These are phyloP conservation scores for Neofelis nebulosa DNA, from an alignment of 2,113 vertebrate genomes.

Conservation along the genomic window DNA sequence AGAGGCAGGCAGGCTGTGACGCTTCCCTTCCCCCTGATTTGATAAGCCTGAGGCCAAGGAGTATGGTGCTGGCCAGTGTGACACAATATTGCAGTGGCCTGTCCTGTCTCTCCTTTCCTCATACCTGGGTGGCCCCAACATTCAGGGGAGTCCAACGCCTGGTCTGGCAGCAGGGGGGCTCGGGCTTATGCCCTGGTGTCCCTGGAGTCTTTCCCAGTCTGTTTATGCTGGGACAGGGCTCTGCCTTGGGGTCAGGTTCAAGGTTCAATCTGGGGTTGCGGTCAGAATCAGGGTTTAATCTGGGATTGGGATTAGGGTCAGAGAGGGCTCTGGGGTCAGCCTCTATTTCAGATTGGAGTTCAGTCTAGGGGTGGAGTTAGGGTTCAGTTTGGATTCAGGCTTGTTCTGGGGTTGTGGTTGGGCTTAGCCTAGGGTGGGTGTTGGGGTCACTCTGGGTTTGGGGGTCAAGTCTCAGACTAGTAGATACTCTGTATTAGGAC, in stretches of 20 bases:
- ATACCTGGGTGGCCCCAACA: neutral
- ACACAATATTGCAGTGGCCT: neutral
- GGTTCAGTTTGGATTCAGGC: neutral
- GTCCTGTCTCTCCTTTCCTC: neutral
- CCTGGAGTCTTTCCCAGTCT: neutral
- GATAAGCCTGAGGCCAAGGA: neutral
- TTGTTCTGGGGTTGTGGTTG: neutral
- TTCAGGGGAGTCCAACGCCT: neutral
- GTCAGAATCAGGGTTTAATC: neutral
- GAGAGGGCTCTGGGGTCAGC: neutral
- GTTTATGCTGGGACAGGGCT: neutral
- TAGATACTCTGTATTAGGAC: neutral
- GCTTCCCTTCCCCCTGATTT: accelerated
- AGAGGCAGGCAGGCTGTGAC: neutral
- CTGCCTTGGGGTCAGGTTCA: neutral
- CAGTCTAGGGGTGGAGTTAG: neutral
- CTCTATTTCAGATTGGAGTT: neutral
- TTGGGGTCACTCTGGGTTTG: neutral
- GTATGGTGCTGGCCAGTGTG: neutral
- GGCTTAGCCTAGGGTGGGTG: neutral
- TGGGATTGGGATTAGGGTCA: neutral
- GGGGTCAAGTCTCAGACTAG: neutral
- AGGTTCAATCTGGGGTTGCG: neutral
- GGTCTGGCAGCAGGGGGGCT: neutral
- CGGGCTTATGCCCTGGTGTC: neutral